A percentile compares a stretch with the other conserved stretches of the same genome.
phyloP scores from a whole-genome alignment of 2,113 vertebrate species.

The Uria aalge region DNA sequence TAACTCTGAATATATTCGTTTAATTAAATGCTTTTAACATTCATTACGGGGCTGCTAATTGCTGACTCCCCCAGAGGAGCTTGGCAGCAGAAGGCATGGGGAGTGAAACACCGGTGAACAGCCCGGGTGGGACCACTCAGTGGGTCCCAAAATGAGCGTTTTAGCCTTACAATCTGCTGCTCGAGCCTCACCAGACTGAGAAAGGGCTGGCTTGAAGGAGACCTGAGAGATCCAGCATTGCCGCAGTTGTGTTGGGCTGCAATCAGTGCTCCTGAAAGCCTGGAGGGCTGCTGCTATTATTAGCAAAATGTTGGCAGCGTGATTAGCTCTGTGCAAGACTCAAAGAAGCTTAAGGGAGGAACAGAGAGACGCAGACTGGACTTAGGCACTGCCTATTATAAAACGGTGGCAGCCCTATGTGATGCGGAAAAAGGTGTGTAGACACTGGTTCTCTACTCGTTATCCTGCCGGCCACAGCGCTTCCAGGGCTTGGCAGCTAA shows the following conservation, averaged over 20 bases:
- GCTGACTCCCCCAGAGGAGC: background rate
- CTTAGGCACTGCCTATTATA: background rate
- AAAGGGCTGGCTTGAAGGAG: background rate
- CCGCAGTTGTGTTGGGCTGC: background rate
- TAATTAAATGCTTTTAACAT: conserved; percentile 19
- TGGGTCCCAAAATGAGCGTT: background rate
- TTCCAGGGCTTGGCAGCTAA: background rate
- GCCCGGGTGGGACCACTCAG: background rate
- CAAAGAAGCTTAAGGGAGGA: conserved; percentile 32
- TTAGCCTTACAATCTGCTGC: background rate
- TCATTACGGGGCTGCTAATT: background rate
- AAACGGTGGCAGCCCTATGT: background rate
- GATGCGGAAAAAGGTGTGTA: background rate
- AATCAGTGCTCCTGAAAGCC: background rate
- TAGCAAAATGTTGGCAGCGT: background rate
- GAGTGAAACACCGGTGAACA: background rate
- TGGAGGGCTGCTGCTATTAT: background rate
- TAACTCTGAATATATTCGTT: background rate
- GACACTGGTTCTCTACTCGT: background rate
- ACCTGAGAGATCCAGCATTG: background rate
- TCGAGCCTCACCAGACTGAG: background rate
- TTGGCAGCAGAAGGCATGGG: background rate
- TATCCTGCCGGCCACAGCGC: background rate
- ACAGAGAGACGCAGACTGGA: background rate
- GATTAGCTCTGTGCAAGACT: background rate